phyloP scores from a whole-genome alignment of 2,113 vertebrate species.

The Varanus komodoensis region DNA sequence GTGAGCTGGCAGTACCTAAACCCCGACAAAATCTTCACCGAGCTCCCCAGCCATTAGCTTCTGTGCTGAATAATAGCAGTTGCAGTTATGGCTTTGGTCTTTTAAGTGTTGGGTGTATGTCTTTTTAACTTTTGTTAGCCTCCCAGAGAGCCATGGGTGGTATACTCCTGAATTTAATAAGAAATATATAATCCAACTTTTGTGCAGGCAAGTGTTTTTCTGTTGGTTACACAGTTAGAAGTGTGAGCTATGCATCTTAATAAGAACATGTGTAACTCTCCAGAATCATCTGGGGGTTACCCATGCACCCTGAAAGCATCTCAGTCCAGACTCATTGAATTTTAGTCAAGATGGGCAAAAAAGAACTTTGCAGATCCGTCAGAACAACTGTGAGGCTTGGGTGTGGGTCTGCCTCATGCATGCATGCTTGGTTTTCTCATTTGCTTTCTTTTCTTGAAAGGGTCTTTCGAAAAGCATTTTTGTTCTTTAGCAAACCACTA shows the following conservation, averaged over 20 bases:
- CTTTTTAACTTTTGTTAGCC: no score
- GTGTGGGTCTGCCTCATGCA: background rate
- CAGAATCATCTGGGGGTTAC: background rate
- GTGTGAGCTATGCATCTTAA: background rate
- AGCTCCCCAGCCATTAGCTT: background rate
- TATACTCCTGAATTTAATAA: no score
- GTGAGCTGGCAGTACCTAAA: background rate
- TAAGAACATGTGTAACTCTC: background rate
- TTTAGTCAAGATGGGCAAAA: background rate
- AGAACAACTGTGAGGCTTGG: background rate
- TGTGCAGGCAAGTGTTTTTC: background rate
- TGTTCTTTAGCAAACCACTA: background rate
- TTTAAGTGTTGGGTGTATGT: no score
- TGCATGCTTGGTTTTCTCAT: background rate
- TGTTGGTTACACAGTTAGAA: background rate
- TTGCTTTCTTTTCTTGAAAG: background rate
- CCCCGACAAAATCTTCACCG: background rate
- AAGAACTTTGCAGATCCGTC: background rate
- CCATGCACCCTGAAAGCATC: no score
- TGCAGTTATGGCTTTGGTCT: no score
- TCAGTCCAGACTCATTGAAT: background rate
- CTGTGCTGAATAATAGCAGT: background rate
- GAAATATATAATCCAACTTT: no score
- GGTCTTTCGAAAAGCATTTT: background rate
- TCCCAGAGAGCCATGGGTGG: no score